phyloP scores from a whole-genome alignment of 2,797 vertebrate genomes.

The Phrynocephalus forsythii region DNA sequence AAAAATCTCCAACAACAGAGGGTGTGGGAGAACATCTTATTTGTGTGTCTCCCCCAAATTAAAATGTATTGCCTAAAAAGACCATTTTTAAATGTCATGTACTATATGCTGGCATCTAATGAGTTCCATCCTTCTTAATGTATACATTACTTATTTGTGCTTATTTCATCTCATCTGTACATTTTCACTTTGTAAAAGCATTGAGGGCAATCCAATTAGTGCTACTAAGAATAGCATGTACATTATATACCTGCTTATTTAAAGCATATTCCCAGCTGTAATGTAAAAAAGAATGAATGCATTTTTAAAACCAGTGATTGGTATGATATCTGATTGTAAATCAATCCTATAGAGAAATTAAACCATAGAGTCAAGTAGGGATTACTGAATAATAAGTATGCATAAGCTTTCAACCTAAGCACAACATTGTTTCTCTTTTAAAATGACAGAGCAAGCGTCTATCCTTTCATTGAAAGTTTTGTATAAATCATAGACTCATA shows the following conservation, averaged over 20 bases:
- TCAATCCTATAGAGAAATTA: background rate
- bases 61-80: background rate
- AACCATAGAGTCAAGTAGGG: background rate
- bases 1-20: slow-evolving; percentile 19
- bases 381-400: background rate
- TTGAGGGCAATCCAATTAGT: slow-evolving; percentile 19
- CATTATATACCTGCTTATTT: background rate
- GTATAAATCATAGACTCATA: background rate
- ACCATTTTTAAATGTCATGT: background rate
- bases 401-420: background rate
- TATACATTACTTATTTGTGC: background rate
- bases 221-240: background rate
- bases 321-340: background rate
- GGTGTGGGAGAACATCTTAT: background rate
- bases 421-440: slow-evolving; percentile 5
- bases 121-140: slow-evolving; percentile 10
- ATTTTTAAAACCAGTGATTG: background rate
- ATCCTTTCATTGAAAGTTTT: background rate
- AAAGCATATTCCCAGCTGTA: background rate
- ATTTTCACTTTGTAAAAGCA: slow-evolving; percentile 34
- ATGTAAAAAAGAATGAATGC: background rate
- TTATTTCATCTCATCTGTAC: slow-evolving; percentile 1
- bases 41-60: background rate
- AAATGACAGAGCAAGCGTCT: background rate
- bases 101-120: background rate